Evolutionary conservation across 1,140 invertebrate species (phyloP).

Genomic region (Rhyacophila brunnea): DNA sequence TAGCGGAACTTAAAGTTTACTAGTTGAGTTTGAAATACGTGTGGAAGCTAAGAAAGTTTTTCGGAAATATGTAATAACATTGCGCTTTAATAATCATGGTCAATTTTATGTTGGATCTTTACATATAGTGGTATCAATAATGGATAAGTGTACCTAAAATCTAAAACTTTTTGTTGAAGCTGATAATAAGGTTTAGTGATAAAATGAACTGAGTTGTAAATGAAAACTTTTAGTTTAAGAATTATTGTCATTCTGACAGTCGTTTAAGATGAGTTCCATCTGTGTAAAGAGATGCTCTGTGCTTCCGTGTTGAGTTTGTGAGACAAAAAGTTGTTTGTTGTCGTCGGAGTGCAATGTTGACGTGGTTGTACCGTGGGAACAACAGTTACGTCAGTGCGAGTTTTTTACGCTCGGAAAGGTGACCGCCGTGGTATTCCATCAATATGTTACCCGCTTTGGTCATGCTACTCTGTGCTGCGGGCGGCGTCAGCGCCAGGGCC

Average conservation of each 20-base stretch:
- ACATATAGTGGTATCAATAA: too few species aligned
- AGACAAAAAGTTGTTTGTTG: neutral
- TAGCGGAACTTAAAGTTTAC: too few species aligned
- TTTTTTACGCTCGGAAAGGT: slow-evolving; percentile 6
- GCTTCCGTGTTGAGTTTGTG: neutral
- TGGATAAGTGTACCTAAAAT: too few species aligned
- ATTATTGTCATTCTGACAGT: neutral
- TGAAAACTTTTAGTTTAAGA: neutral
- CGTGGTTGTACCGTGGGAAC: slow-evolving; percentile 5
- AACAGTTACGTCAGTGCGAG: slow-evolving; percentile 4
- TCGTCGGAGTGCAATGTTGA: slow-evolving; percentile 13
- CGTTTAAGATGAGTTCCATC: too few species aligned
- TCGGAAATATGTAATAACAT: neutral
- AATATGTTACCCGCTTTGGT: slow-evolving; percentile 1
- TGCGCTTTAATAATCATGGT: too few species aligned
- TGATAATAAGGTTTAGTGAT: neutral
- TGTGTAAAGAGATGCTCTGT: neutral
- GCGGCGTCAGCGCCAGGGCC: slow-evolving; percentile 42
- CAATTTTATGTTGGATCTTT: too few species aligned
- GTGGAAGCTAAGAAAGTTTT: neutral
- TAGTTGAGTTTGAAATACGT: too few species aligned
- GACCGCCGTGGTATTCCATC: neutral
- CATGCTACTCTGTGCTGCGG: slow-evolving; percentile 3
- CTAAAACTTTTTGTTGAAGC: too few species aligned
- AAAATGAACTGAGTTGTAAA: neutral